Base-by-base conservation (phyloP, 2,888 invertebrate genomes). In the Cremastinae sp. region DNA sequence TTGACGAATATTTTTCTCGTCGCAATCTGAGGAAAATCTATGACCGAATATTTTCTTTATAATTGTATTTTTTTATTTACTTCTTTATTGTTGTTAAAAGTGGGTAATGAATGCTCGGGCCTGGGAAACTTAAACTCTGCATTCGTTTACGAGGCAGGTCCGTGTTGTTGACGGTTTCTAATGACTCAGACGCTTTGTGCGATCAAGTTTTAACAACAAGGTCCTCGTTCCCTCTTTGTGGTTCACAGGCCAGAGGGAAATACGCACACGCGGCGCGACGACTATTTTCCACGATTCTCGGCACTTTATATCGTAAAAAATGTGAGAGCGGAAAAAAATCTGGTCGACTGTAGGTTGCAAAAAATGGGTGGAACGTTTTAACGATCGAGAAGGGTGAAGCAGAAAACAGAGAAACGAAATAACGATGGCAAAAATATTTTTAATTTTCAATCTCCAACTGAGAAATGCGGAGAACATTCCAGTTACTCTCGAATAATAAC, bases 131-230 rank as follows among this genome's bases (percentile, higher is more conserved):
- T 28, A 28, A 28, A 55, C 14, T n/a, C n/a, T 55, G 41, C 35
- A 74, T 68, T 62, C 28, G 68, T 68, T 68, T 37, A 56, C 74
- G 68, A 74, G 62, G 8, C 16, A 51, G 65, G 51, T 61, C 51
- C 45, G 37, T 45, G 59, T 56, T 39, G 49, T 41, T 41, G 28
- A 14, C 56, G 47, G n/a, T 61, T 61, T 73, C 53, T 73, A 66
- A 73, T 62, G 59, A 62, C 55, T 55, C 35, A 35, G 5, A 39
- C 12, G 49, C 43, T 39, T 49, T 56, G 56, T 56, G 14, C 47
- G 2, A 47, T 10, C 74, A 49, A 68, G 66, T 62, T 74, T 74
- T 68, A 74, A 74, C 61, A 47, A 55, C 61, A 14, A 14, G n/a
- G 22, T 9, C 51, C n/a, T 37, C 35, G 2, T 43, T 12, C 10